Evolutionary conservation across 1,140 invertebrate genomes (phyloP).

Genomic region (Stegodyphus dumicola): DNA sequence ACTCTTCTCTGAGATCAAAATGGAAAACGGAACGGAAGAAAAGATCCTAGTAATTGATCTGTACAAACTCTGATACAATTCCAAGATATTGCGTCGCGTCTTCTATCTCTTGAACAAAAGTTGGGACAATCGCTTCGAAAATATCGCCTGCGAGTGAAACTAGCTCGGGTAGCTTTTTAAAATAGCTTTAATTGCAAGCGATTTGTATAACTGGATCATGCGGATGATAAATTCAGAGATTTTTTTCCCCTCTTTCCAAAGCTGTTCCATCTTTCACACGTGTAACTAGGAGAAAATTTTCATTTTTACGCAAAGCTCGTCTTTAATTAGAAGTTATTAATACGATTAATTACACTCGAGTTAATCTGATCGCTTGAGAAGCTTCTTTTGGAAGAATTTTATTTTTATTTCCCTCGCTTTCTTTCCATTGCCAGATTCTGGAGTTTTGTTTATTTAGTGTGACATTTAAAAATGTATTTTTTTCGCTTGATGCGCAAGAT

Average conservation of each 20-base stretch:
- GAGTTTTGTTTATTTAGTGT: conserved; percentile 38
- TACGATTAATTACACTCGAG: conserved; percentile 57
- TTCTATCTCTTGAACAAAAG: background rate
- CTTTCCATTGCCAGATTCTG: background rate
- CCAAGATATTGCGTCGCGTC: no score
- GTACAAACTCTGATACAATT: no score
- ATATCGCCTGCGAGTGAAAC: background rate
- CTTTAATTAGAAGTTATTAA: conserved; percentile 62
- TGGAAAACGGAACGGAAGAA: no score
- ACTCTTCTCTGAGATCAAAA: no score
- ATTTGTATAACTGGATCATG: conserved; percentile 55
- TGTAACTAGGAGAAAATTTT: conserved; percentile 41
- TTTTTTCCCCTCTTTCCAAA: conserved; percentile 10
- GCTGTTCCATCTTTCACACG: background rate
- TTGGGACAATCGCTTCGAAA: background rate
- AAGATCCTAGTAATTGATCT: no score
- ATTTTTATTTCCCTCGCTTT: conserved; percentile 36
- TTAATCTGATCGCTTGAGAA: conserved; percentile 56
- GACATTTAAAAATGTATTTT: conserved; percentile 35
- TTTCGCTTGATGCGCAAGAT: background rate
- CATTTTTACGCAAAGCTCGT: conserved; percentile 56
- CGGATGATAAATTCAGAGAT: conserved; percentile 43
- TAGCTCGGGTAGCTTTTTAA: conserved; percentile 49
- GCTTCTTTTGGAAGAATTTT: conserved; percentile 34
- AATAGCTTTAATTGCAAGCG: conserved; percentile 56